phyloP scores from a whole-genome alignment of 2,888 invertebrate genomes.

The Cryptocheilus praepositus region DNA sequence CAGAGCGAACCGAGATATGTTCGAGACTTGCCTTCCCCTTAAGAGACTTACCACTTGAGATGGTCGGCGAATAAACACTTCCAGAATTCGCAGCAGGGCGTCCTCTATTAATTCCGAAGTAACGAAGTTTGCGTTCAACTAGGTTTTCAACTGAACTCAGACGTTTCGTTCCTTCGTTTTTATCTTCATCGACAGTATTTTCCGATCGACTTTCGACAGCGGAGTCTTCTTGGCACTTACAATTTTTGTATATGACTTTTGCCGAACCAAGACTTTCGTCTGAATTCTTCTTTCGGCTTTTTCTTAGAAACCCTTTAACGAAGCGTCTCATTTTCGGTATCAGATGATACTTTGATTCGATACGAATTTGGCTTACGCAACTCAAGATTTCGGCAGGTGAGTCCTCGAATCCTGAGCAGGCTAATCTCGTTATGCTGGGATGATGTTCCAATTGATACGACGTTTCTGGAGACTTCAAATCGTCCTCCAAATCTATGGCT shows the following conservation, averaged over 20 bases:
- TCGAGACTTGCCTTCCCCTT: slow-evolving; percentile 9
- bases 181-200: too few species aligned
- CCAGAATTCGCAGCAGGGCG: not conserved
- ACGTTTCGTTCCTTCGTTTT: slow-evolving; percentile 13
- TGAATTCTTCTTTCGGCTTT: too few species aligned
- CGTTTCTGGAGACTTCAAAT: slow-evolving; percentile 19
- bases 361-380: slow-evolving; percentile 29
- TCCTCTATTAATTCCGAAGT: too few species aligned
- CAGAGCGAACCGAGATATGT: not conserved
- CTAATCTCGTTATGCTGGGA: slow-evolving; percentile 53
- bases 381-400: slow-evolving; percentile 43
- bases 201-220: slow-evolving; percentile 38
- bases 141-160: not conserved
- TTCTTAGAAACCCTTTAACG: slow-evolving; percentile 30
- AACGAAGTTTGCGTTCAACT: too few species aligned
- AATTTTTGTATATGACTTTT: slow-evolving; percentile 54
- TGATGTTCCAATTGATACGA: slow-evolving; percentile 43
- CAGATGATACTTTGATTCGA: not conserved
- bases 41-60: slow-evolving; percentile 1
- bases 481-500: slow-evolving; percentile 10
- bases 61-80: slow-evolving; percentile 5
- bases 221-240: slow-evolving; percentile 45
- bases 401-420: slow-evolving; percentile 37
- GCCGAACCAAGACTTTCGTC: too few species aligned
- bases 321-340: slow-evolving; percentile 46